A percentile compares a stretch with the other conserved stretches of the same genome.
Evolutionary conservation across 2,888 invertebrate genomes (phyloP).

Genomic region (Agrochola lychnidis): DNA sequence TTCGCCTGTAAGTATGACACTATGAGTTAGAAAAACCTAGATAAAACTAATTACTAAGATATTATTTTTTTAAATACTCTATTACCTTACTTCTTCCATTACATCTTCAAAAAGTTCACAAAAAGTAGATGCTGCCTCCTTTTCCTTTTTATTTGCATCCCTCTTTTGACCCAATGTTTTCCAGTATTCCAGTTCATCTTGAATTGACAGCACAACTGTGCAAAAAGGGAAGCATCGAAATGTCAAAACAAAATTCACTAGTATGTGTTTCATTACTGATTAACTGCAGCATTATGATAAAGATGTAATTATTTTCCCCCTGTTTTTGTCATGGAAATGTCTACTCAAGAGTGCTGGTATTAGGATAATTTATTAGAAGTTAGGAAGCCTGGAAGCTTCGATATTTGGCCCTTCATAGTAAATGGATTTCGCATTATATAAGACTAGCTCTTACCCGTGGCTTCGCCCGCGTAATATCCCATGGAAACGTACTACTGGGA

Average conservation of each 20-base stretch:
- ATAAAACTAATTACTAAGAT: not conserved
- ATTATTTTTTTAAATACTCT: too few species aligned
- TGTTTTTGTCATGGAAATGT: not conserved
- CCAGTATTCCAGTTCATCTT: constrained; percentile 94
- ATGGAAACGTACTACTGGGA: too few species aligned
- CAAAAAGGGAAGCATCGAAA: constrained; percentile 14
- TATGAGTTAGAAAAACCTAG: not conserved
- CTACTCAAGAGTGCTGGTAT: not conserved
- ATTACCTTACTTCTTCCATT: constrained; percentile 91
- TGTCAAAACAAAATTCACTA: not conserved
- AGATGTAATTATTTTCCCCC: not conserved
- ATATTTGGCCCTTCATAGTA: not conserved
- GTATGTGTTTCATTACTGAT: not conserved
- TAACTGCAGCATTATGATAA: not conserved
- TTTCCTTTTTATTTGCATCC: constrained; percentile 88
- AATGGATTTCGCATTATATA: not conserved
- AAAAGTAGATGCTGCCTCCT: constrained; percentile 91
- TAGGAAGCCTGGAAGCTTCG: not conserved
- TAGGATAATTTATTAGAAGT: not conserved
- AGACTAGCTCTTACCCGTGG: too few species aligned
- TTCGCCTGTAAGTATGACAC: not conserved
- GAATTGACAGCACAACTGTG: constrained; percentile 92
- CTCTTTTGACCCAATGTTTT: constrained; percentile 88
- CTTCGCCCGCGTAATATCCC: too few species aligned
- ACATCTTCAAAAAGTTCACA: constrained; percentile 91